Conservation (phyloP, 2,797 vertebrate species). For the Prionace glauca region DNA sequence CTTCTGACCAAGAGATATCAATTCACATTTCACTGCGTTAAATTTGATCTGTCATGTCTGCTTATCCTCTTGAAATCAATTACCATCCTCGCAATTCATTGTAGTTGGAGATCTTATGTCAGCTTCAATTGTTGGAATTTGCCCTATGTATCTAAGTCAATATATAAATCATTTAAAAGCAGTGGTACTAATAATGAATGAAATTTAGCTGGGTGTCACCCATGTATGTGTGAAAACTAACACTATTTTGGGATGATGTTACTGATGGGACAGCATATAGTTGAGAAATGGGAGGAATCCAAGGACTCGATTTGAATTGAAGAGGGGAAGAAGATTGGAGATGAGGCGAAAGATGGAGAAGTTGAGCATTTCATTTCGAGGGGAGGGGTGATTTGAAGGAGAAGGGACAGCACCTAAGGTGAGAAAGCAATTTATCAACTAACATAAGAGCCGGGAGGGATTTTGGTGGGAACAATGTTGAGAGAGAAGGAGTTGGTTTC, state of each 20-base stretch:
- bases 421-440: background rate
- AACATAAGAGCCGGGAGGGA: background rate
- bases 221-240: too few species aligned
- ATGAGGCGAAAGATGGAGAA: background rate
- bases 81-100: too few species aligned
- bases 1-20: too few species aligned
- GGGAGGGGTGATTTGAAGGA: background rate
- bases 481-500: background rate
- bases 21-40: too few species aligned
- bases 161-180: too few species aligned
- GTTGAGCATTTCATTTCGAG: background rate
- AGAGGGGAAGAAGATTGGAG: background rate
- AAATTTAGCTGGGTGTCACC: too few species aligned
- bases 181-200: too few species aligned
- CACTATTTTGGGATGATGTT: background rate
- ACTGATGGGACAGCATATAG: background rate
- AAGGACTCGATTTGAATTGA: background rate
- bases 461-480: background rate
- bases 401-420: background rate
- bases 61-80: too few species aligned
- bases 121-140: too few species aligned
- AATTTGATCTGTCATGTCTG: too few species aligned
- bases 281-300: background rate
- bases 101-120: too few species aligned
- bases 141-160: too few species aligned